Evolutionary conservation across 2,888 invertebrate species (phyloP).

Genomic region (Eupithecia pulchellata): DNA sequence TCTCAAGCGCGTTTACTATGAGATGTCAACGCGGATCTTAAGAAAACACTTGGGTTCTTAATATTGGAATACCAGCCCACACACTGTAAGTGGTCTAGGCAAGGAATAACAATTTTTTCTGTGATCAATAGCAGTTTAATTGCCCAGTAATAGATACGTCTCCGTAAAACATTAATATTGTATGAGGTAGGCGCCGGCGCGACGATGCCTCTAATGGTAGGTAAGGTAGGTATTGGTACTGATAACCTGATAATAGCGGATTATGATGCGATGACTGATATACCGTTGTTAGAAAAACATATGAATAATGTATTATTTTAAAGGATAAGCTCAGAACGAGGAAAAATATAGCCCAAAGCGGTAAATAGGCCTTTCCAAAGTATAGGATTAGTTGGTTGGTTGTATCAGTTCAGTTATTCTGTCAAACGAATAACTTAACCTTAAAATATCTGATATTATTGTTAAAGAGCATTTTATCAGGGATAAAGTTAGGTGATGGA

Average conservation of each 20-base stretch:
- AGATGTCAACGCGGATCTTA: constrained; percentile 16
- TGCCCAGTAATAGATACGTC: constrained; percentile 43
- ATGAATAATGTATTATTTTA: background rate
- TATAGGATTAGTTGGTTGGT: too few species aligned
- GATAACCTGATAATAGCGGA: constrained; percentile 20
- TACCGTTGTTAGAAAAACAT: background rate
- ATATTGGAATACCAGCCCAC: constrained; percentile 19
- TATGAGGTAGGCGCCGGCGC: constrained; percentile 42
- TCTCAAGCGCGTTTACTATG: background rate
- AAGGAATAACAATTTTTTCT: constrained; percentile 28
- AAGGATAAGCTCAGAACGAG: background rate
- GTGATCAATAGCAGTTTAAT: constrained; percentile 40
- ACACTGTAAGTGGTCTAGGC: constrained; percentile 31
- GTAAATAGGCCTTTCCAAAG: background rate
- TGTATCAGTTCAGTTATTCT: too few species aligned
- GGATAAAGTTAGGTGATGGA: background rate
- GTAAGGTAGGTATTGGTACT: constrained; percentile 23
- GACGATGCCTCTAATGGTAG: constrained; percentile 17
- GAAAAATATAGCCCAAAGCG: background rate
- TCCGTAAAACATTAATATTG: constrained; percentile 45
- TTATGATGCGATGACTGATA: constrained; percentile 5
- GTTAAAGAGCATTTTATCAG: background rate
- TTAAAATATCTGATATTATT: background rate
- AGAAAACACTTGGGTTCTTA: background rate
- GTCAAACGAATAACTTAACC: too few species aligned